Conservation (phyloP, 2,888 invertebrate species). For the Lamellibrachia columna region DNA sequence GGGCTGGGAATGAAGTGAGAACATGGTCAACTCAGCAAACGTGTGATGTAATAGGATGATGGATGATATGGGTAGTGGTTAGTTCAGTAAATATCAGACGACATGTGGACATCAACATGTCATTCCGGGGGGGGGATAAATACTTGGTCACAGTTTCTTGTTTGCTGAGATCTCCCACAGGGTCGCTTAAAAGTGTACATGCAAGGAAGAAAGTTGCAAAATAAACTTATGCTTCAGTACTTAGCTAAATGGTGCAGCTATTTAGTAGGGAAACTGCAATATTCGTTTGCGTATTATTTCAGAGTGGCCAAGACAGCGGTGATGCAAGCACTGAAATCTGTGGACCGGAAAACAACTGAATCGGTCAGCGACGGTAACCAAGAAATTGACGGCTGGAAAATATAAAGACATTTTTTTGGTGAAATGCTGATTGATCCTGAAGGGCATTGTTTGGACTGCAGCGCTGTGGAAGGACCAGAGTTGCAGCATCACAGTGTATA, state of each 20-base stretch:
- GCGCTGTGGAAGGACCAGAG: background rate
- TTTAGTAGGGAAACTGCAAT: background rate
- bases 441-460: background rate
- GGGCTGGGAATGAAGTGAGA: background rate
- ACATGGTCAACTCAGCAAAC: background rate
- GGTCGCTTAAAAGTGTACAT: background rate
- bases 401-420: background rate
- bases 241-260: background rate
- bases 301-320: background rate
- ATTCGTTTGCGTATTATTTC: background rate
- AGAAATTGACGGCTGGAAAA: background rate
- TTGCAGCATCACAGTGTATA: background rate
- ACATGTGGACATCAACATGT: background rate
- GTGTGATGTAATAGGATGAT: background rate
- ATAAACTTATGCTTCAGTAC: background rate
- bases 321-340: conserved; percentile 12
- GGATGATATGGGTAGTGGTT: background rate
- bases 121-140: background rate
- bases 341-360: conserved; percentile 8
- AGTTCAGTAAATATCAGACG: background rate
- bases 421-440: background rate
- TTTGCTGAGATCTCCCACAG: background rate
- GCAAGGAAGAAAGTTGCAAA: background rate
- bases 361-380: background rate
- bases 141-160: background rate